phyloP scores from a whole-genome alignment of 64 coral and sea anemone genomes.

The Acropora yongei region DNA sequence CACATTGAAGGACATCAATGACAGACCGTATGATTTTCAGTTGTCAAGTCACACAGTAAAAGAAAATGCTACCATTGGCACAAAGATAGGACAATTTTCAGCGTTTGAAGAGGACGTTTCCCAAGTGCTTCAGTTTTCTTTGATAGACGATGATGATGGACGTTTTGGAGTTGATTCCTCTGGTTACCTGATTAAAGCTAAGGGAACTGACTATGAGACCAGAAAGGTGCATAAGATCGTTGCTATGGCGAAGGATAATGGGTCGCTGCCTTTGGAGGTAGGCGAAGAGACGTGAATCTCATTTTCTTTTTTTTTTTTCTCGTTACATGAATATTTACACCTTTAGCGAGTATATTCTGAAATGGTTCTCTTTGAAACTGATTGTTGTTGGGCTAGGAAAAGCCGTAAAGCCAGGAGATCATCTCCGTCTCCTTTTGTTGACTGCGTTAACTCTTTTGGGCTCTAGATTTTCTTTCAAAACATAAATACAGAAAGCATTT shows the following conservation, averaged over 20 bases:
- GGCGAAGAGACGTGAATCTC: not conserved
- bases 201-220: constrained; percentile 83
- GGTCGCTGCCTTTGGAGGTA: constrained; percentile 48
- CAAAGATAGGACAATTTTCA: constrained; percentile 64
- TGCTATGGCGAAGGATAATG: constrained; percentile 74
- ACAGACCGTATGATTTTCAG: constrained; percentile 75
- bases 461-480: too few relatives aligned
- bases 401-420: too few relatives aligned
- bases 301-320: too few relatives aligned
- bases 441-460: too few relatives aligned
- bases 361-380: too few relatives aligned
- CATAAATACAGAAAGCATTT: too few relatives aligned
- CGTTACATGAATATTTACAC: too few relatives aligned
- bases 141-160: constrained; percentile 61
- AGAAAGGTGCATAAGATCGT: constrained; percentile 62
- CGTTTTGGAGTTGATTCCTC: constrained; percentile 64
- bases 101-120: constrained; percentile 82
- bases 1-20: constrained; percentile 80
- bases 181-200: constrained; percentile 83
- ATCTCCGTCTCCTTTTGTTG: too few relatives aligned
- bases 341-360: too few relatives aligned
- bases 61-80: constrained; percentile 76
- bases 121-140: constrained; percentile 64
- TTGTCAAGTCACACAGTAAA: constrained; percentile 79
- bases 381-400: too few relatives aligned